Evolutionary conservation across 2,888 invertebrate species (phyloP).

Genomic region (Lydus trimaculatus): DNA sequence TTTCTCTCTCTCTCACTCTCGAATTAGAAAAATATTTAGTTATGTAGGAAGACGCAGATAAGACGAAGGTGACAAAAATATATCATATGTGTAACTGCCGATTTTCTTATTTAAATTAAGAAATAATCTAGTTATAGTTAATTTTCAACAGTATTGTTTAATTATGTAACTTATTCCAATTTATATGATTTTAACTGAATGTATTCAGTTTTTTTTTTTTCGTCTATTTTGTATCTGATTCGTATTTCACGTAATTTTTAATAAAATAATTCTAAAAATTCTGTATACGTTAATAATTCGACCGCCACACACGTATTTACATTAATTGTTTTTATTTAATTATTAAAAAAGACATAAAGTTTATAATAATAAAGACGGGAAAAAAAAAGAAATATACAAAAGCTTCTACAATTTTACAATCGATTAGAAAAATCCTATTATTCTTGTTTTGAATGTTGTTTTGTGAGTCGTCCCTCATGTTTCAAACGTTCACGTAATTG

Average conservation of each 20-base stretch:
- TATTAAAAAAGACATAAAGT: not conserved
- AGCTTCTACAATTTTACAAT: not conserved
- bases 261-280: not conserved
- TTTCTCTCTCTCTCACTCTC: no score
- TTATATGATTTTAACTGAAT: not conserved
- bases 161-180: constrained; percentile 4
- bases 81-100: constrained; percentile 14
- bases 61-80: not conserved
- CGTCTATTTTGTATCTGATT: not conserved
- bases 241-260: constrained; percentile 2
- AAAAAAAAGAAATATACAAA: not conserved
- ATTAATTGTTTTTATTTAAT: not conserved
- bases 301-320: not conserved
- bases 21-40: not conserved
- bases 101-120: not conserved
- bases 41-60: not conserved
- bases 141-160: constrained; percentile 1
- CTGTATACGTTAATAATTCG: not conserved
- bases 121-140: not conserved
- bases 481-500: constrained; percentile 76
- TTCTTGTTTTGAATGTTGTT: not conserved
- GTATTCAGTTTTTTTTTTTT: not conserved
- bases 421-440: not conserved
- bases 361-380: not conserved
- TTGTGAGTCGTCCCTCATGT: constrained; percentile 58